Base-by-base conservation (phyloP, 2,113 vertebrate genomes). In the Phodopus roborovskii region DNA sequence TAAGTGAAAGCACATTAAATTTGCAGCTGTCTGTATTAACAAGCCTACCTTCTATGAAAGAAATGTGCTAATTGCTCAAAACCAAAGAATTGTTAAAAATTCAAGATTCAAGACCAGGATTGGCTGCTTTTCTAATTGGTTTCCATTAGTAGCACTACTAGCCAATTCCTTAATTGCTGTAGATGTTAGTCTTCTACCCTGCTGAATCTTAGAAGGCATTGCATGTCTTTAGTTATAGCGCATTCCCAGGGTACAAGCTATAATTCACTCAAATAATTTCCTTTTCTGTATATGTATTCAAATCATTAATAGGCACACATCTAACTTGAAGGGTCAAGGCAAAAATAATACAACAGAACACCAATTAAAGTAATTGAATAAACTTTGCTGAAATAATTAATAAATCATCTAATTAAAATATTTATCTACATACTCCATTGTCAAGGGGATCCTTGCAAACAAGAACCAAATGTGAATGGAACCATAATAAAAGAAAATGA, bases 341-440 rank as follows among this genome's bases (percentile, higher is more conserved):
- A 91, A 96, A 85, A 97, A 95, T 91, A 86, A 90, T 88, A 88
- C n/a, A 84, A 48, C 53, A 90, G 3, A 53, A 85, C 20, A 70
- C 16, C 73, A 93, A 93, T 97, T 94, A 95, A 95, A 92, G 42
- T 95, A 89, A 90, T n/a, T 70, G 58, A 95, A 81, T 42, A 96
- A 93, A 92, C 53, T 75, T 48, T 86, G 20, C 73, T 87, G 53
- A 94, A 89, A 84, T 93, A 84, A 95, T 95, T 93, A 95, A 96
- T 95, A 92, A 92, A 91, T 53, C 22, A 93, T 92, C 60, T 53
- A 74, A 42, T 87, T 93, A 93, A 91, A 92, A 83, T 33, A 77
- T 26, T 92, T 92, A 74, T 28, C 66, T 94, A 68, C 78, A 73
- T 17, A 84, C 15, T 70, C 64, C 36, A 83, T 24, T 95, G 92